Evolutionary conservation across 2,797 vertebrate genomes (phyloP).

Genomic region (Odontamblyopus lacepedii): DNA sequence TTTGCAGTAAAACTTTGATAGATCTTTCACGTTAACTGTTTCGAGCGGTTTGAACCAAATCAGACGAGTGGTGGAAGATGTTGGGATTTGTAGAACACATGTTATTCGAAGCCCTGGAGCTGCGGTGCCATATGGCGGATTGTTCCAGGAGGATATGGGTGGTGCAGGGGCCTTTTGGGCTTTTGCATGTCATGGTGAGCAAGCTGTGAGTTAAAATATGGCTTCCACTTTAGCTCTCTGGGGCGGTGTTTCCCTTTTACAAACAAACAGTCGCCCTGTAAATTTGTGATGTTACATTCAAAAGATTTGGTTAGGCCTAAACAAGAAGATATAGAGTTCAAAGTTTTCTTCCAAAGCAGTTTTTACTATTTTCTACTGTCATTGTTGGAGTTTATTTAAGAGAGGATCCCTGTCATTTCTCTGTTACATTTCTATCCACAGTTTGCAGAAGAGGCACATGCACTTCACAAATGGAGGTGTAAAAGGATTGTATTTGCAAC

Average conservation of each 20-base stretch:
- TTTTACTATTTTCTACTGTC: background rate
- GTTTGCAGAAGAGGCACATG: too few species aligned
- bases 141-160: slow-evolving; percentile 59
- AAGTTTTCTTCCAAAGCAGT: background rate
- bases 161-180: slow-evolving; percentile 28
- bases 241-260: slow-evolving; percentile 36
- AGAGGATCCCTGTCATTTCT: too few species aligned
- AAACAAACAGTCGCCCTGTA: slow-evolving; percentile 21
- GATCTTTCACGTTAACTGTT: background rate
- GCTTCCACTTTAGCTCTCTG: slow-evolving; percentile 28
- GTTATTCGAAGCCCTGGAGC: slow-evolving; percentile 67
- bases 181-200: slow-evolving; percentile 60
- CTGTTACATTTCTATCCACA: too few species aligned
- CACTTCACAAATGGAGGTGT: too few species aligned
- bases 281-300: background rate
- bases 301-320: background rate
- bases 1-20: background rate
- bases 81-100: slow-evolving; percentile 67
- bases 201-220: slow-evolving; percentile 52
- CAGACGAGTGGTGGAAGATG: slow-evolving; percentile 56
- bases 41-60: background rate
- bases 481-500: too few species aligned
- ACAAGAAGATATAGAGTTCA: background rate
- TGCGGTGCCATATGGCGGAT: slow-evolving; percentile 75
- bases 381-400: too few species aligned